These are phyloP conservation scores for Apus apus DNA, from an alignment of 2,113 vertebrate genomes.

Conservation along the genomic window DNA sequence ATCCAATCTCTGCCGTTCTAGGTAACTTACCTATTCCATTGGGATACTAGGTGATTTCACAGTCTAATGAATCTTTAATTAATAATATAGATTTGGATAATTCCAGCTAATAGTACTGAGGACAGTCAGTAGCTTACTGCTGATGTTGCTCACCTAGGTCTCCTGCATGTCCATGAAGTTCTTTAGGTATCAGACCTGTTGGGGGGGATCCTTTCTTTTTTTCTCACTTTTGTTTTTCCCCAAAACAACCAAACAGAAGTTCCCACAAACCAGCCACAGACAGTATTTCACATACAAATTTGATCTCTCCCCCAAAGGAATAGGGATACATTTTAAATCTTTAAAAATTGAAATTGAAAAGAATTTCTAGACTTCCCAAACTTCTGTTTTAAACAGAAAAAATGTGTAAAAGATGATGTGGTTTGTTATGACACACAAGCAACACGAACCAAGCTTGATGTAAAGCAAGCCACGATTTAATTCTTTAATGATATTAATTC, in stretches of 20 bases:
- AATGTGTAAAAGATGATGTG: not conserved
- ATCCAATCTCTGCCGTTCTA: slow-evolving; percentile 15
- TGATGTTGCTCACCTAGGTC: not conserved
- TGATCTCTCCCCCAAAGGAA: not conserved
- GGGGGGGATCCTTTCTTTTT: not conserved
- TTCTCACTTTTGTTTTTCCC: not conserved
- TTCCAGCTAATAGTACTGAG: not conserved
- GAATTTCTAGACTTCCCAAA: not conserved
- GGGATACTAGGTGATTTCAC: slow-evolving; percentile 44
- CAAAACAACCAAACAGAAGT: not conserved
- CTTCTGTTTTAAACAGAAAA: not conserved
- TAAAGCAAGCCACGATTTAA: not conserved
- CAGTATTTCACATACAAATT: not conserved
- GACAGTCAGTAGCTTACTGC: not conserved
- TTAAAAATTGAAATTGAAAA: not conserved
- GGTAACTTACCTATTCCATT: not conserved
- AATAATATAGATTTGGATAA: slow-evolving; percentile 48
- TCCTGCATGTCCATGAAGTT: not conserved
- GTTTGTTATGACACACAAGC: not conserved
- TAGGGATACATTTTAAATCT: not conserved
- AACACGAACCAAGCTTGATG: not conserved
- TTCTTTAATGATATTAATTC: not conserved
- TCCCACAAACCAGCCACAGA: not conserved
- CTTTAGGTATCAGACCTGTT: not conserved
- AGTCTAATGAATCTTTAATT: slow-evolving; percentile 61